Evolutionary conservation across 2,113 vertebrate genomes (phyloP).

Genomic region (Corythornis madagascariensis): DNA sequence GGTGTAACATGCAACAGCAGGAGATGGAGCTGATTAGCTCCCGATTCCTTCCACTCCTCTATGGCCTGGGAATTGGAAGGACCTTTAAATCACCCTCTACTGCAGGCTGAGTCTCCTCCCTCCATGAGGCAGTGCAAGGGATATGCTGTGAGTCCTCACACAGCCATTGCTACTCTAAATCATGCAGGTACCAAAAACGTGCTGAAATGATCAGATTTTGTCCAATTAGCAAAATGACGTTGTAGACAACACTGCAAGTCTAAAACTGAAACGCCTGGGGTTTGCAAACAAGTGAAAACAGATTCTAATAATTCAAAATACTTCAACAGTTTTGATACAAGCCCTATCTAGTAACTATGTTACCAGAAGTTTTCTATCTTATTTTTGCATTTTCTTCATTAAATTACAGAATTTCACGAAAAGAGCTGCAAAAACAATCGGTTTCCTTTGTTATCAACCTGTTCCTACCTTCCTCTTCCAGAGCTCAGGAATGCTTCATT

Average conservation of each 20-base stretch:
- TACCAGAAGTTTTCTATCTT: not conserved
- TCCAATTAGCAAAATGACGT: not conserved
- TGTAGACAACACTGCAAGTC: not conserved
- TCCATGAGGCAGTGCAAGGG: not conserved
- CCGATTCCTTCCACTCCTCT: not conserved
- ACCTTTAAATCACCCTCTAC: not conserved
- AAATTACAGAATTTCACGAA: not conserved
- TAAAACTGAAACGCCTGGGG: not conserved
- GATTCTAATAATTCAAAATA: not conserved
- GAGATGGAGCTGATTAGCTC: slow-evolving; percentile 31
- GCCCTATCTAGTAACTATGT: not conserved
- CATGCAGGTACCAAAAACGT: not conserved
- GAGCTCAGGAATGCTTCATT: not conserved
- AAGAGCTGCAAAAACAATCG: not conserved
- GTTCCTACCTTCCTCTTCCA: not conserved
- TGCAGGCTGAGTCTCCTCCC: not conserved
- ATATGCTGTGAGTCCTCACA: not conserved
- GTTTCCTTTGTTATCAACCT: not conserved
- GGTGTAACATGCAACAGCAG: slow-evolving; percentile 31
- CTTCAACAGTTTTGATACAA: not conserved
- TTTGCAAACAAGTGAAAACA: not conserved
- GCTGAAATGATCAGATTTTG: not conserved
- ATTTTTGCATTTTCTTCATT: not conserved
- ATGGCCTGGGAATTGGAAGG: slow-evolving; percentile 1
- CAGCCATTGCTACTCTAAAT: not conserved